Conservation (phyloP, 2,888 invertebrate genomes). For the Hirtodrosophila duncani region DNA sequence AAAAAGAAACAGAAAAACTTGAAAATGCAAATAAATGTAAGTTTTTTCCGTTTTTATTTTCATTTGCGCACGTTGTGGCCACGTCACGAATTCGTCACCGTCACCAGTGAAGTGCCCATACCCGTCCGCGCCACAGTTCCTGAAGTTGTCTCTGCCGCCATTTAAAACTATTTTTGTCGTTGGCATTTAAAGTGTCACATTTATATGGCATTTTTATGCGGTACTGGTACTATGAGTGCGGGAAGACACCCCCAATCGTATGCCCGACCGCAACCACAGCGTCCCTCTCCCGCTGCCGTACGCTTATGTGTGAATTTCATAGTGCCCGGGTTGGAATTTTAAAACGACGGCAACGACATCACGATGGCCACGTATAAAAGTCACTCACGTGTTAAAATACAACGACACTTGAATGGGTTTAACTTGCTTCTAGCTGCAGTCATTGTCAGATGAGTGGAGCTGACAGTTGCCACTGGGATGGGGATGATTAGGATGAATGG, state of each 20-base stretch:
- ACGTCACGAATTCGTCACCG: constrained; percentile 68
- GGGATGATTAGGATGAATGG: too few species aligned
- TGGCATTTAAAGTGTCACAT: constrained; percentile 73
- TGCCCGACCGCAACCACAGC: background rate
- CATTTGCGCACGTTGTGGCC: constrained; percentile 24
- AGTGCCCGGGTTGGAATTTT: constrained; percentile 58
- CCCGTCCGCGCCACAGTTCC: background rate
- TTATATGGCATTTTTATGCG: constrained; percentile 70
- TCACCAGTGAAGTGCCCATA: constrained; percentile 35
- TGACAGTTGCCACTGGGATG: constrained; percentile 27
- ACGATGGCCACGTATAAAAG: constrained; percentile 51
- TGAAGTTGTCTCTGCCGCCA: constrained; percentile 14
- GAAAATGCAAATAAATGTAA: constrained; percentile 73
- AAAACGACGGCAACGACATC: constrained; percentile 35
- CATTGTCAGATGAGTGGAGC: constrained; percentile 29
- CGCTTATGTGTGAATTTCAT: constrained; percentile 50
- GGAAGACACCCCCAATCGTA: background rate
- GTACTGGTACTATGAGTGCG: constrained; percentile 34
- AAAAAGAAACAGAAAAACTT: constrained; percentile 31
- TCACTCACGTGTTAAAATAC: constrained; percentile 66
- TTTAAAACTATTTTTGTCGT: constrained; percentile 67
- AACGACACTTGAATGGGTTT: constrained; percentile 51
- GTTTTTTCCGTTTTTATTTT: constrained; percentile 55
- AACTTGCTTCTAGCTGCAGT: constrained; percentile 26
- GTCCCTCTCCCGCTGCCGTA: background rate